A percentile compares a stretch with the other conserved stretches of the same genome.
Conservation (phyloP, 2,113 vertebrate genomes). For the Emydura subglobosa region DNA sequence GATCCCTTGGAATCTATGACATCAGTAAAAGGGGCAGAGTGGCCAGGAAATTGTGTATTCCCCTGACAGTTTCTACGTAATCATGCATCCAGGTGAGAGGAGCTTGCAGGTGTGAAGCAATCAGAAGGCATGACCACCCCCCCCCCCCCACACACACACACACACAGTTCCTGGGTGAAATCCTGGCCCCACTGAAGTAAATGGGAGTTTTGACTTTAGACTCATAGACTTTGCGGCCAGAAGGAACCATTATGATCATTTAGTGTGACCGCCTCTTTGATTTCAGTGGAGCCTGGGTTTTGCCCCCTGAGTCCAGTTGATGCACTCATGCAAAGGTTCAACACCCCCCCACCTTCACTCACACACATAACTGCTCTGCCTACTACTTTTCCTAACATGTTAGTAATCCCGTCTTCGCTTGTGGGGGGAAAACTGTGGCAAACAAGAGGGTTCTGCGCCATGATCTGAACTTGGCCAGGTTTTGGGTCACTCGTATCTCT, state of each 20-base stretch:
- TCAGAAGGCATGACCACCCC: not conserved
- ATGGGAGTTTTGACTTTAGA: not conserved
- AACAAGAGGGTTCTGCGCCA: not conserved
- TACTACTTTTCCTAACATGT: fast-evolving
- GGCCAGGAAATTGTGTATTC: not conserved
- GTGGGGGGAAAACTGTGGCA: not conserved
- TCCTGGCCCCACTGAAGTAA: not conserved
- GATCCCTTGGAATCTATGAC: no score
- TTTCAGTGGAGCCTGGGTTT: fast-evolving
- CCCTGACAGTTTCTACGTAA: not conserved
- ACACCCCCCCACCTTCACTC: not conserved
- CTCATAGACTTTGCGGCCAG: not conserved
- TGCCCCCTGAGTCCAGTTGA: not conserved
- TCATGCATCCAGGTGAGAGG: not conserved
- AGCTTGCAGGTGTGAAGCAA: not conserved
- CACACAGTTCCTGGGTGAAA: not conserved
- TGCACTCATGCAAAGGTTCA: not conserved
- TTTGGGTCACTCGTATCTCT: not conserved
- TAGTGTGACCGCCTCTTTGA: no score
- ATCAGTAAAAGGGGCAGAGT: not conserved
- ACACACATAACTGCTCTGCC: not conserved
- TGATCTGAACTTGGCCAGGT: not conserved
- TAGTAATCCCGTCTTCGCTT: not conserved
- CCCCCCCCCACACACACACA: not conserved
- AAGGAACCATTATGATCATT: no score